Evolutionary conservation across 2,888 invertebrate genomes (phyloP), one percentile per base, ranked within the genome.

Genomic region (Dynastes hyllus): DNA sequence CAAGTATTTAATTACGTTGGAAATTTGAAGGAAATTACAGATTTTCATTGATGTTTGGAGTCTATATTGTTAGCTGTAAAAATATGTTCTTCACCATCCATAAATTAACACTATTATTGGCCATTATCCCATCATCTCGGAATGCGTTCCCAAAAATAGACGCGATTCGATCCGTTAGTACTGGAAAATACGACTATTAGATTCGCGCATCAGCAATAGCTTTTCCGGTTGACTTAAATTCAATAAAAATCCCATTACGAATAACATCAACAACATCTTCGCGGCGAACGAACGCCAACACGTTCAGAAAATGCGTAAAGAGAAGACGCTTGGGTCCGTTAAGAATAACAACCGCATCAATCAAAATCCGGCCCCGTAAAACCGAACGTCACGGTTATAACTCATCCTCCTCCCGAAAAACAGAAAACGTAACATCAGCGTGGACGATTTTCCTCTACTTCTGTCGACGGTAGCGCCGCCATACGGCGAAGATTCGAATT

Each of bases 231-330:
- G 73, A 61, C 73, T 61, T 22, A 75, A 75, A 75, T 75, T 75
- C 73, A 75, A 75, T 75, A 75, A 75, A 75, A 75, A 75, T 61
- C 61, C 61, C 73, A 75, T 75, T 75, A 75, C 45, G 61, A 6
- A 50, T 40, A 61, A 61, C 73, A 75, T 27, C 61, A 75, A 37
- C 73, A 58, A 22, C 69, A 29, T 11, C 69, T 50, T 63, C 40
- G 45, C 73, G 5, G 5, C 61, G 45, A 51, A 22, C 55, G 55
- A 22, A 58, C 40, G 37, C 32, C 11, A 3, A 40, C 8, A 8
- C 40, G 16, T 45, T 45, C 9, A 45, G 66, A 45, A 9, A 9
- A 45, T 11, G 22, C 13, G 29, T 29, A n/a, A 37, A 37, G 27
- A 27, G 51, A 27, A 75, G 45, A 63, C 22, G 22, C n/a, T 22